phyloP scores from a whole-genome alignment of 2,888 invertebrate genomes.

The Exocentrus adspersus region DNA sequence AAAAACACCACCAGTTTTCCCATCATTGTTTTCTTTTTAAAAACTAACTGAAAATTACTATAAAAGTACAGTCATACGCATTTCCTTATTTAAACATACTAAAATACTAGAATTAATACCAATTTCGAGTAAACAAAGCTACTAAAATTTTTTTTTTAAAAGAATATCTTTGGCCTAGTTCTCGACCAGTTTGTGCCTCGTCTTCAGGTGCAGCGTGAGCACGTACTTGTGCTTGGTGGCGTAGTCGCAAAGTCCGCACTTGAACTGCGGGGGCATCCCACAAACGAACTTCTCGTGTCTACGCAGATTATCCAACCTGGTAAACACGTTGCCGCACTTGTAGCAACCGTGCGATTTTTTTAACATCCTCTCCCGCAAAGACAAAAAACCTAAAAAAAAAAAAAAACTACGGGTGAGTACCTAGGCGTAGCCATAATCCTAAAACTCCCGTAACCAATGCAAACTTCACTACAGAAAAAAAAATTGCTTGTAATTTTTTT shows the following conservation, averaged over 20 bases:
- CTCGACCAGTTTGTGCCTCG: constrained; percentile 37
- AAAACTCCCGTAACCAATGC: constrained; percentile 14
- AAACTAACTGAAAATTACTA: too few species aligned
- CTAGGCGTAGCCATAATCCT: too few species aligned
- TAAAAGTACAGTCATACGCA: too few species aligned
- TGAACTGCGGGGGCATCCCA: constrained; percentile 50
- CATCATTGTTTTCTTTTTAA: too few species aligned
- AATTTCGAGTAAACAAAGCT: too few species aligned
- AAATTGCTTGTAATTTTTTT: too few species aligned
- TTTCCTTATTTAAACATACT: too few species aligned
- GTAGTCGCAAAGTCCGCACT: constrained; percentile 48
- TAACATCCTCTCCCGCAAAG: neutral
- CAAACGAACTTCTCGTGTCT: constrained; percentile 50
- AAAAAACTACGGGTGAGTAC: neutral
- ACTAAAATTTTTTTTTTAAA: too few species aligned
- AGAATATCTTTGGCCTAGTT: too few species aligned
- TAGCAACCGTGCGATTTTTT: constrained; percentile 33
- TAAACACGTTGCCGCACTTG: constrained; percentile 49
- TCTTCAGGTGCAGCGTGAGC: constrained; percentile 48
- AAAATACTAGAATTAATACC: too few species aligned
- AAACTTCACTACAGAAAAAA: neutral
- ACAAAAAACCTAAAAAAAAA: neutral
- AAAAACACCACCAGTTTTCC: too few species aligned
- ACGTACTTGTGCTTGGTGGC: constrained; percentile 53
- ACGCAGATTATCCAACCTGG: constrained; percentile 48